phyloP scores from a whole-genome alignment of 1,140 invertebrate species.

The Mamestra configurata region DNA sequence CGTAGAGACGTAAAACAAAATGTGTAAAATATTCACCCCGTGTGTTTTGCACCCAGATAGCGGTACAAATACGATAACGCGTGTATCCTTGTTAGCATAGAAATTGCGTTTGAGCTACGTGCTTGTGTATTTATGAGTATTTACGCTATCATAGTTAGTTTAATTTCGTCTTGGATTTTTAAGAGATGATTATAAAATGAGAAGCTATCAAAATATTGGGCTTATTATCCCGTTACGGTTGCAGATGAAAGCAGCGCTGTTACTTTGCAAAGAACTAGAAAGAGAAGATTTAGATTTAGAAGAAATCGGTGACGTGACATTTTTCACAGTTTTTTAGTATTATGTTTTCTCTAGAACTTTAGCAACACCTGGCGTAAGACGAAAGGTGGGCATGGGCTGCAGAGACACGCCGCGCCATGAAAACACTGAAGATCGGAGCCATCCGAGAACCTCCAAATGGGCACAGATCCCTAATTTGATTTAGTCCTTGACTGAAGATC shows the following conservation, averaged over 20 bases:
- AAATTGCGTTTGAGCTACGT: conserved; percentile 65
- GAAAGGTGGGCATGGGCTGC: no score
- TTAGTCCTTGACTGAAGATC: background rate
- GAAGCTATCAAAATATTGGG: background rate
- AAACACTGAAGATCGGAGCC: no score
- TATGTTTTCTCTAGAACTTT: no score
- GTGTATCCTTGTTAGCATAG: conserved; percentile 69
- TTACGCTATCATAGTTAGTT: conserved; percentile 35
- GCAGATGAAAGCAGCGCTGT: no score
- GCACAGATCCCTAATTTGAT: background rate
- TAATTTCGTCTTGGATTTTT: conserved; percentile 21
- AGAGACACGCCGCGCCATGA: no score
- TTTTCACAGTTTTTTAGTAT: no score
- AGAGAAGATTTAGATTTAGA: no score
- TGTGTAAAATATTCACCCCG: conserved; percentile 70
- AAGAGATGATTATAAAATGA: background rate
- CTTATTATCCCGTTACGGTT: no score
- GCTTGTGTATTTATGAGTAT: conserved; percentile 45
- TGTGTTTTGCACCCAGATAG: conserved; percentile 65
- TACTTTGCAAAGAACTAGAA: no score
- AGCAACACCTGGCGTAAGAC: no score
- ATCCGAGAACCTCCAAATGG: no score
- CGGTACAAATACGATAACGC: conserved; percentile 67
- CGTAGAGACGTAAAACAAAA: conserved; percentile 52
- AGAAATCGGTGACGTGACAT: no score